Evolutionary conservation across 2,888 invertebrate genomes (phyloP), one percentile per base, ranked within the genome.

Genomic region (Andrena flavipes): DNA sequence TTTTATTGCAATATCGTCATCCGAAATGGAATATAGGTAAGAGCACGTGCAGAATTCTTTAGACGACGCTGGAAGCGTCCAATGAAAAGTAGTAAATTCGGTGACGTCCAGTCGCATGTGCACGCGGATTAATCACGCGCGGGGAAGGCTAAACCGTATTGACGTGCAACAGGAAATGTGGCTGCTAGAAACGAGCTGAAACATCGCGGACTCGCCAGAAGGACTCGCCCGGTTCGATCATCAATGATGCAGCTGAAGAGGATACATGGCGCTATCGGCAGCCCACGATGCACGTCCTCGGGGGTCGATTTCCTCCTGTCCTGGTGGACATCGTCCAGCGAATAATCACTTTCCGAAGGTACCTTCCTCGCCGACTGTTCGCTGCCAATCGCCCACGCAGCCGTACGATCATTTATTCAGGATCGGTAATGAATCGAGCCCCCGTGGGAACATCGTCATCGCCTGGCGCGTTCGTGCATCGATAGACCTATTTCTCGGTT

Each of bases 191-290:
- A 33, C 49, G 49, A 54, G 35, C 23, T 26, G 42, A 64, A 56
- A 63, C 20, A 51, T 26, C 35, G 72, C 69, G 75, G 29, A 63
- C 51, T 65, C 64, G 67, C 72, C 70, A 74, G 76, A 56, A 81
- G 82, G 67, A 77, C 74, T 71, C 67, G 64, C 20, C 78, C 42
- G 64, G 76, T 69, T 51, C 71, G 69, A 76, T 86, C 91, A 93
- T 93, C 91, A 93, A 93, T 93, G 92, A 93, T 93, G 92, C 92
- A 93, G 76, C 82, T 87, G 86, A 90, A 90, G 84, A 89, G 91
- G 91, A 93, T 92, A 92, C 92, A 92, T 88, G 89, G 84, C 80
- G 87, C 82, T 80, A 76, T 62, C 59, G 71, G 64, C 59, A 62
- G 75, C 42, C 72, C 76, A 68, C 77, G 84, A 76, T 85, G 82